Evolutionary conservation across 2,888 invertebrate genomes (phyloP), one percentile per base, ranked within the genome.

Genomic region (Lymantria monacha): DNA sequence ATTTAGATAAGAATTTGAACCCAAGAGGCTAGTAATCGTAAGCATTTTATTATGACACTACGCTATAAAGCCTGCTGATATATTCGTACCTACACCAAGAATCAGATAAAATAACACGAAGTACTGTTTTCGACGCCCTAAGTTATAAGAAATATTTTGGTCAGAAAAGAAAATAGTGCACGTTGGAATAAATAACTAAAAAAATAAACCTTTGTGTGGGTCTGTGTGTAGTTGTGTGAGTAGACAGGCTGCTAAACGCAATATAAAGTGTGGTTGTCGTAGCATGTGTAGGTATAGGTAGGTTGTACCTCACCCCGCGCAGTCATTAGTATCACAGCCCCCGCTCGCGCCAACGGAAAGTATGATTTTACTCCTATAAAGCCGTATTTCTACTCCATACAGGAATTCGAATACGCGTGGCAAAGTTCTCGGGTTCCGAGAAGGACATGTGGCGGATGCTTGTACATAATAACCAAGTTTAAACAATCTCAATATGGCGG

Each of bases 351-450:
- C 79, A 83, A 81, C 90, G 89, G 90, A 91, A 91, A 91, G 90
- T 91, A 90, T 89, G 91, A 91, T 90, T 91, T 90, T 90, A 87
- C 89, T 90, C 90, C 88, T 86, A 90, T 90, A 91, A 91, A 90
- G 89, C 89, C 87, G 90, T 89, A 91, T 90, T 91, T 89, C 91
- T 89, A 90, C 90, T 90, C 84, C 89, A 90, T 89, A 90, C 87
- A 88, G 90, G 88, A 89, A 91, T 91, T 88, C 87, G 86, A 90
- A 86, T 87, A 84, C 83, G 87, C 84, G 81, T 68, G 70, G 76
- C 76, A 80, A 87, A 88, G 84, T 85, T 87, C 82, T 79, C 83
- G 82, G 82, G 81, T 79, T 81, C 81, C 77, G 78, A 79, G 82
- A 84, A 86, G 87, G 89, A 89, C 87, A 87, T 85, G 87, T 85